Conservation (phyloP, 2,888 invertebrate genomes). For the Andrena chrysosceles region DNA sequence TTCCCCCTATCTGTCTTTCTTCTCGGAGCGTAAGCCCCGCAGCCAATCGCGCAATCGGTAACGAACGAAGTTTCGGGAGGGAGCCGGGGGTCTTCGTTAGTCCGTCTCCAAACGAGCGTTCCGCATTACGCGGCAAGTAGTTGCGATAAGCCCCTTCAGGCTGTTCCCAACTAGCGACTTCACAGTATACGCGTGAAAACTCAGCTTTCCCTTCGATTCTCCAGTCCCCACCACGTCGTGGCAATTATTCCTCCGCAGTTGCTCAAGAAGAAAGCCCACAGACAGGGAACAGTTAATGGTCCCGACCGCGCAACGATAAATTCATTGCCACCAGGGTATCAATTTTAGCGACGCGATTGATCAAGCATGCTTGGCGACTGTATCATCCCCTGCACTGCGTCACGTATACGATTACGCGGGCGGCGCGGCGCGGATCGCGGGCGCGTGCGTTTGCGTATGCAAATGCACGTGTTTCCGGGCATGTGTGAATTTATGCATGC, state of each 20-base stretch:
- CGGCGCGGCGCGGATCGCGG: conserved; percentile 27
- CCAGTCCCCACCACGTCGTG: not conserved
- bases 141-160: conserved; percentile 59
- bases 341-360: conserved; percentile 39
- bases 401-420: conserved; percentile 58
- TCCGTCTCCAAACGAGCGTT: conserved; percentile 43
- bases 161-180: conserved; percentile 41
- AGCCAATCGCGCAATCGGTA: conserved; percentile 56
- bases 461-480: conserved; percentile 65
- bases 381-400: conserved; percentile 59
- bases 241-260: not conserved
- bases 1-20: not conserved
- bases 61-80: conserved; percentile 57
- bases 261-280: not conserved
- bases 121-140: conserved; percentile 45
- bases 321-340: conserved; percentile 19
- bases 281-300: not conserved
- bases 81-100: conserved; percentile 50
- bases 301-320: not conserved
- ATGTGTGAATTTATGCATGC: conserved; percentile 71
- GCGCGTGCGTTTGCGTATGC: conserved; percentile 68
- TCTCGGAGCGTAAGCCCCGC: conserved; percentile 23
- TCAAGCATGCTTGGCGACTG: conserved; percentile 31
- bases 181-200: conserved; percentile 30
- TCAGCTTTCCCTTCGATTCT: not conserved